Evolutionary conservation across 2,113 vertebrate species (phyloP), one percentile per base, ranked within the genome.

Genomic region (Dipodomys merriami): DNA sequence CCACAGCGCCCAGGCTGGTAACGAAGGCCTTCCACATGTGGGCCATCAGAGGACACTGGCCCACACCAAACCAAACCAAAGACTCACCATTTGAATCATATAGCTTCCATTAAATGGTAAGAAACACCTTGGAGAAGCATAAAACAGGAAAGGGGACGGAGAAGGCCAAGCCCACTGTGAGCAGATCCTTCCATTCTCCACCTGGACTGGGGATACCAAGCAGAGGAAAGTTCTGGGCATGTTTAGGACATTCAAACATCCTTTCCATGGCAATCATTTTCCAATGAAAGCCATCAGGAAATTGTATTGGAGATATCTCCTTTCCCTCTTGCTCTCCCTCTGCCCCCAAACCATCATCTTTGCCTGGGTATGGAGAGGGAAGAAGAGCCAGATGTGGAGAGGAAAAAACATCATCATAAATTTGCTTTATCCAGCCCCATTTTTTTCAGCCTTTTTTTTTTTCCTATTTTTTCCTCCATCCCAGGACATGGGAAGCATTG

Each of bases 391-490:
- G 33, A 22, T 0, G 1, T 19, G 35, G 29, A 44, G 22, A 30
- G 68, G 6, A 9, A 39, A 39, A 39, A 39, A 39, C 39, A 39
- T 13, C 33, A 6, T 18, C 33, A 3, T 6, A 23, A 16, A 16
- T 19, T 1, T 29, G 68, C 0, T 0, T 15, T 1, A n/a, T 22
- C 65, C 7, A 3, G 15, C 29, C 79, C 46, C 65, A 1, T 35
- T 68, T 44, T 49, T 49, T 49, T 30, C n/a, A 22, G 20, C 74
- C 25, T 9, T 27, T 15, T 30, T 2, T 8, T 44, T 65, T 46
- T 29, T 27, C 29, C 53, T 57, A 57, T 18, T 57, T 11, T 29
- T 11, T 16, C 76, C 10, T 16, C 74, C 1, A 3, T 15, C 65
- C 10, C 27, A 13, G 33, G 57, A 53, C 9, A 1, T 27, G 30